phyloP scores from a whole-genome alignment of 2,113 vertebrate genomes.

The Tragelaphus strepsiceros region DNA sequence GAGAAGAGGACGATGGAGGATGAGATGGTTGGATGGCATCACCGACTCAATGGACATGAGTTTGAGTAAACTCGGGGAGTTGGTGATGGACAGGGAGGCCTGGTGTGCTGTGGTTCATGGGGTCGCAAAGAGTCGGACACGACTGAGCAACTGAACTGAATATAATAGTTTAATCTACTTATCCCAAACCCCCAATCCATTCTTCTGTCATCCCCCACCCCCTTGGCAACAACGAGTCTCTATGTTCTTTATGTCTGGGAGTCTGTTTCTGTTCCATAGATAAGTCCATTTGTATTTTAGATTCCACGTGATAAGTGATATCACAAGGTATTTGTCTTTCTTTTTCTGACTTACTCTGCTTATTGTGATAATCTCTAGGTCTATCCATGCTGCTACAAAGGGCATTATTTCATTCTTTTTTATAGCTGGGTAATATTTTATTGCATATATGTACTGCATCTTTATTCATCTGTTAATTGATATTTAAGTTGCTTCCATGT shows the following conservation, averaged over 20 bases:
- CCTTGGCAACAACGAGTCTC: neutral
- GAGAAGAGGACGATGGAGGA: rapidly evolving
- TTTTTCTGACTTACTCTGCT: neutral
- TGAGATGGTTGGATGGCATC: too few species aligned
- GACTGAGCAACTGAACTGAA: neutral
- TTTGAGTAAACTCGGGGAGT: too few species aligned
- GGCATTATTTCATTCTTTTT: neutral
- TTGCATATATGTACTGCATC: neutral
- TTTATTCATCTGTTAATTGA: neutral
- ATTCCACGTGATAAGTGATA: neutral
- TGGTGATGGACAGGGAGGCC: neutral
- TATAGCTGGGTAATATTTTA: neutral
- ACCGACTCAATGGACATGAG: too few species aligned
- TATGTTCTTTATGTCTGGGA: neutral
- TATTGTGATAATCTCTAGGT: neutral
- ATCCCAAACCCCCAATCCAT: neutral
- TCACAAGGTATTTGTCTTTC: neutral
- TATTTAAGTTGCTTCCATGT: neutral
- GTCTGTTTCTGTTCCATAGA: neutral
- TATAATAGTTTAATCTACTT: neutral
- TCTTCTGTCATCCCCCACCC: neutral
- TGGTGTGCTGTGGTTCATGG: neutral
- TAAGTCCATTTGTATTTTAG: neutral
- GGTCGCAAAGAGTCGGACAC: neutral
- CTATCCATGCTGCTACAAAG: neutral